Evolutionary conservation across 2,113 vertebrate genomes (phyloP), one percentile per base, ranked within the genome.

Genomic region (Nerophis ophidion): DNA sequence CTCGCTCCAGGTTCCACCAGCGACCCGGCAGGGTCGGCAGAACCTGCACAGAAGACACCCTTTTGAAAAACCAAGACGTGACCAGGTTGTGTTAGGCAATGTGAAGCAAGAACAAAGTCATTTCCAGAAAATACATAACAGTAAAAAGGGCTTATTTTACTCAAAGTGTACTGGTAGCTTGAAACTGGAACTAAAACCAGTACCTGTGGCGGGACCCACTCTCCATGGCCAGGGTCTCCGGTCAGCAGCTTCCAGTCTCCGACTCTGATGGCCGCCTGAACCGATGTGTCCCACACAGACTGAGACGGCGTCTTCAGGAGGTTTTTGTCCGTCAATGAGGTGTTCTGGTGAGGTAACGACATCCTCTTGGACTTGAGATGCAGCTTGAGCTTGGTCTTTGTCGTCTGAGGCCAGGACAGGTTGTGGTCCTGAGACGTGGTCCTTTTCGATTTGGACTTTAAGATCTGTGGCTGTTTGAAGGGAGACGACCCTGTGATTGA

Each of bases 191-290:
- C 6, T 15, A 10, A 54, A 40, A 35, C 6, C 54, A 87, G 75
- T 0, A 92, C 94, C 89, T 98, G 96, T 0, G 92, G 93, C 0
- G 95, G 96, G 58, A 98, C 92, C 96, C 96, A 98, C 63, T 98
- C 96, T 0, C 95, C 93, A 6, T 95, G 93, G 1, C 96, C 96
- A 0, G 96, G 96, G 69, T 98, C 93, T 0, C 96, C 96, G 0
- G 96, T 98, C 33, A 98, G 86, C 48, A 98, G 90, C 49, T 98
- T 98, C 94, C 95, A 98, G 75, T 97, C 94, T 0, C 95, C 91
- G 0, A 94, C 93, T 0, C 96, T 81, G 80, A 98, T 93, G 66
- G 96, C 93, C 0, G 96, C 94, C 78, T 97, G 95, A 42, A 97
- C 90, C 0, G 92, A 91, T 0, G 93, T 92, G 79, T 98, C 96